These are phyloP conservation scores for Sebastes flavidus DNA, from an alignment of 2,797 vertebrate species.

Conservation along the genomic window DNA sequence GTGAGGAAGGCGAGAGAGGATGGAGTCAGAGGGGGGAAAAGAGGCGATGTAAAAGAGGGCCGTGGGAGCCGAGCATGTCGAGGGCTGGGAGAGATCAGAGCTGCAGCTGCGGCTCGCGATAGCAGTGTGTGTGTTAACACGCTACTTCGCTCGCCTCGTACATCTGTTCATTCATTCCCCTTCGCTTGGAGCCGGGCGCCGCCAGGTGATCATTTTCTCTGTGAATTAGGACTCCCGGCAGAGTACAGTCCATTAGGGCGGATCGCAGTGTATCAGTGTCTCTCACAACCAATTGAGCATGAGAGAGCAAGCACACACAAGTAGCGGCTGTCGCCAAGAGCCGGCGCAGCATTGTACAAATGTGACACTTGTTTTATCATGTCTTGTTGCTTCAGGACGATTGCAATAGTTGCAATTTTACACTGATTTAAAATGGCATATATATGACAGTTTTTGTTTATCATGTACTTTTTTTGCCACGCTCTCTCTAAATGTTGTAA, in stretches of 20 bases:
- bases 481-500: not conserved
- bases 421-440: conserved; percentile 3
- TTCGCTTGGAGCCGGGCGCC: conserved; percentile 38
- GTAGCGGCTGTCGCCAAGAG: conserved; percentile 14
- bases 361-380: conserved; percentile 48
- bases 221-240: conserved; percentile 68
- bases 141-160: conserved; percentile 30
- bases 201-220: conserved; percentile 73
- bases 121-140: conserved; percentile 50
- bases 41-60: conserved; percentile 9
- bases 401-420: conserved; percentile 19
- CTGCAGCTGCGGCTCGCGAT: conserved; percentile 49
- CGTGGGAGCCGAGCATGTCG: conserved; percentile 19
- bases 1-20: not conserved
- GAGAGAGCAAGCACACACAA: conserved; percentile 55
- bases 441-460: not conserved
- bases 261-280: conserved; percentile 63
- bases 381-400: conserved; percentile 13
- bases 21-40: not conserved
- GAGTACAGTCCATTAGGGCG: conserved; percentile 66
- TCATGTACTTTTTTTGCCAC: not conserved
- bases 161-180: conserved; percentile 63
- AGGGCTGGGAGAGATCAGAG: conserved; percentile 47
- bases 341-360: conserved; percentile 16
- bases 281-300: conserved; percentile 64